phyloP scores from a whole-genome alignment of 1,140 invertebrate species.

The Drosophila trapezifrons region DNA sequence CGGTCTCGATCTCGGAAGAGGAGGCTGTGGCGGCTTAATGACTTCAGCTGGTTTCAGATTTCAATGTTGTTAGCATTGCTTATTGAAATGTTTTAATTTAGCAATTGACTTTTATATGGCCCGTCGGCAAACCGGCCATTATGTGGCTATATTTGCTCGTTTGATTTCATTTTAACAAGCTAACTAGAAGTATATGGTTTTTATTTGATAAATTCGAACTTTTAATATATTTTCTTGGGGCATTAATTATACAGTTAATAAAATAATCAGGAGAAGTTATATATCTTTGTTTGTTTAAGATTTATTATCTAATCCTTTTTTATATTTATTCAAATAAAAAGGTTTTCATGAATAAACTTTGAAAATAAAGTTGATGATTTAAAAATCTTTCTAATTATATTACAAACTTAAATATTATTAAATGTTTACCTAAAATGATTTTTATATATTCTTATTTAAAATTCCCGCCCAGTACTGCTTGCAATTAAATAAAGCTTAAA shows the following conservation, averaged over 20 bases:
- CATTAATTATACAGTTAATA: not conserved
- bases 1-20: slow-evolving; percentile 1
- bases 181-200: too few relatives aligned
- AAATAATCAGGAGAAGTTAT: not conserved
- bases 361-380: not conserved
- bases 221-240: too few relatives aligned
- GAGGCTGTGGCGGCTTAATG: slow-evolving; percentile 15
- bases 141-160: slow-evolving; percentile 15
- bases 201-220: too few relatives aligned
- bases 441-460: not conserved
- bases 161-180: slow-evolving; percentile 21
- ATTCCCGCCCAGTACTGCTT: slow-evolving; percentile 21
- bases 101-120: slow-evolving; percentile 54
- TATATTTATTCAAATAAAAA: too few relatives aligned
- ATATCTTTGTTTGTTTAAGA: too few relatives aligned
- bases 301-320: too few relatives aligned
- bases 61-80: slow-evolving; percentile 62
- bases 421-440: not conserved
- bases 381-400: not conserved
- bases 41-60: slow-evolving; percentile 22
- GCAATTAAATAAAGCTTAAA: not conserved
- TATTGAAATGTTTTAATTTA: slow-evolving; percentile 75
- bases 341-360: too few relatives aligned
- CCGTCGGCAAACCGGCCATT: slow-evolving; percentile 15
- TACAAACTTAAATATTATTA: not conserved